A percentile compares a stretch with the other conserved stretches of the same genome.
Evolutionary conservation across 1,140 invertebrate genomes (phyloP).

Genomic region (Metaphire vulgaris): DNA sequence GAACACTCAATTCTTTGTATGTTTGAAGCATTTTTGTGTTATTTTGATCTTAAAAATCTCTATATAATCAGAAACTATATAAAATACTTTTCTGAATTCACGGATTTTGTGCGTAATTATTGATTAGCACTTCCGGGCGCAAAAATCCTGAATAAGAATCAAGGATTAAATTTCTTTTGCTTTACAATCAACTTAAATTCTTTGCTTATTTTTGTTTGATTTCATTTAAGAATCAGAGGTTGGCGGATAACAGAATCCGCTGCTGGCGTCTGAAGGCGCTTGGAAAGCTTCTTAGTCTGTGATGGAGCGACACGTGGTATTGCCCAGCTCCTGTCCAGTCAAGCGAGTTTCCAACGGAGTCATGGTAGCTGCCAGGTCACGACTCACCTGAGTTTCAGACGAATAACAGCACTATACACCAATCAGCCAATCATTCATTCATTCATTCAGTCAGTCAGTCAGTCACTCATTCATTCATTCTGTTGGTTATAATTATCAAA

Average conservation of each 20-base stretch:
- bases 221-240: background rate
- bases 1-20: no score
- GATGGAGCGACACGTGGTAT: constrained; percentile 8
- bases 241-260: background rate
- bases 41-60: no score
- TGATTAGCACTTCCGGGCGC: no score
- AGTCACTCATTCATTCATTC: background rate
- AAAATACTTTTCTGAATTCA: no score
- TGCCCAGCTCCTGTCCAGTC: background rate
- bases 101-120: no score
- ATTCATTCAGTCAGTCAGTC: background rate
- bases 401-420: background rate
- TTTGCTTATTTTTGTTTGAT: background rate
- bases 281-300: background rate
- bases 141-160: no score
- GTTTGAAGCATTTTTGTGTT: no score
- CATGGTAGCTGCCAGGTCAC: background rate
- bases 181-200: background rate
- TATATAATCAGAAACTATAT: no score
- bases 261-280: background rate
- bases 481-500: background rate
- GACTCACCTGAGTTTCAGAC: background rate
- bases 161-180: no score
- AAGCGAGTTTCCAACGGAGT: constrained; percentile 5
- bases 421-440: background rate